phyloP scores from a whole-genome alignment of 2,888 invertebrate species.

The Amphipoea oculea region DNA sequence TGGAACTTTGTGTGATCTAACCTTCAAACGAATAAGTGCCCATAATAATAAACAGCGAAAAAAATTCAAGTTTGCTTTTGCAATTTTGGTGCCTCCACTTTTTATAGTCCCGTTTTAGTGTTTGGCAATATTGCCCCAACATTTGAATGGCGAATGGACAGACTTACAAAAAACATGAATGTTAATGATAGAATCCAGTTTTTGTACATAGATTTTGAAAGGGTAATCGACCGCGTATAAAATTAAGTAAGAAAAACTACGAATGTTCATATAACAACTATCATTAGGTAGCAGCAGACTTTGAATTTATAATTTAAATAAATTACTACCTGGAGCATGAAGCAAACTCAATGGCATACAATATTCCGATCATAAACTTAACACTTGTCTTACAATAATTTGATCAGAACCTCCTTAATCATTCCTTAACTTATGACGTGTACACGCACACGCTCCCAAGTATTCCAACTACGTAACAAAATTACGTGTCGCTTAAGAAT shows the following conservation, averaged over 20 bases:
- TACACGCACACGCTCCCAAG: slow-evolving; percentile 60
- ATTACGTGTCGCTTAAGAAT: slow-evolving; percentile 64
- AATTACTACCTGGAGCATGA: slow-evolving; percentile 21
- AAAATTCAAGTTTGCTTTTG: slow-evolving; percentile 71
- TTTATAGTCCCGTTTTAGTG: slow-evolving; percentile 69
- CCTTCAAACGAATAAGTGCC: slow-evolving; percentile 70
- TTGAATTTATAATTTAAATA: slow-evolving; percentile 17
- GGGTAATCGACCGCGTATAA: slow-evolving; percentile 16
- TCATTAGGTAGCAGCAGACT: slow-evolving; percentile 5
- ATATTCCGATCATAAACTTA: slow-evolving; percentile 64
- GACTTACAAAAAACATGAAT: slow-evolving; percentile 39
- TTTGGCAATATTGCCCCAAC: slow-evolving; percentile 60
- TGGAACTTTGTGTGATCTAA: slow-evolving; percentile 68
- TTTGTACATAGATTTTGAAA: slow-evolving; percentile 3
- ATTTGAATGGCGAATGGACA: slow-evolving; percentile 52
- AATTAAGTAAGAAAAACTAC: neutral
- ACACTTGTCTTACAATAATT: slow-evolving; percentile 74
- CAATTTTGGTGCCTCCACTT: slow-evolving; percentile 66
- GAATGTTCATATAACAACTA: neutral
- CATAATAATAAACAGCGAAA: slow-evolving; percentile 71
- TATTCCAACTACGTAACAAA: slow-evolving; percentile 67
- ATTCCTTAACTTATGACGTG: slow-evolving; percentile 67
- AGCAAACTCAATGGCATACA: slow-evolving; percentile 35
- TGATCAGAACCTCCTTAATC: slow-evolving; percentile 76
- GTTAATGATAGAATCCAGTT: slow-evolving; percentile 19